A percentile compares a stretch with the other conserved stretches of the same genome.
phyloP scores from a whole-genome alignment of 2,113 vertebrate genomes.

The Leptosomus discolor region DNA sequence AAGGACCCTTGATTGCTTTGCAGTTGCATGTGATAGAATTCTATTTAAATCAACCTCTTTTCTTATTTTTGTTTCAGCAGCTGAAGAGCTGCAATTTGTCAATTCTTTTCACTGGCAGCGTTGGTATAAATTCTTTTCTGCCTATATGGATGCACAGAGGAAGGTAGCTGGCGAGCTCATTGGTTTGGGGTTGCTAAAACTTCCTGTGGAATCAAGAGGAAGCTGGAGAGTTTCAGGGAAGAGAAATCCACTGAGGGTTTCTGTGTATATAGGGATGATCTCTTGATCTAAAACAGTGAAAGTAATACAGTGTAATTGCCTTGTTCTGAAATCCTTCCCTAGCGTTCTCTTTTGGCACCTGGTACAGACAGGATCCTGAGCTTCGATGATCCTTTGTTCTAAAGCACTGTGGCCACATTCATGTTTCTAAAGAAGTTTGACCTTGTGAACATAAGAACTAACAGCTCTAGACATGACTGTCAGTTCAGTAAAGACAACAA shows the following conservation, averaged over 20 bases:
- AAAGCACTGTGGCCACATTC: neutral
- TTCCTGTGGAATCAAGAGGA: neutral
- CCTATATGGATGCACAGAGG: neutral
- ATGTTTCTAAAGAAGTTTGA: neutral
- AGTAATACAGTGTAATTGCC: neutral
- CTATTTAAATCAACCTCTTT: slow-evolving; percentile 36
- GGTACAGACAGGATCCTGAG: neutral
- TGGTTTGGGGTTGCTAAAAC: neutral
- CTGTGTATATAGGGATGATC: neutral
- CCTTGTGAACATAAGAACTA: neutral
- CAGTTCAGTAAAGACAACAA: neutral
- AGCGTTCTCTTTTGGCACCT: neutral
- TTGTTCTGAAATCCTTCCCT: neutral
- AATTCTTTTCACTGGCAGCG: neutral
- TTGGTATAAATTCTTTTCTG: neutral
- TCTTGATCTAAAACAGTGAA: neutral
- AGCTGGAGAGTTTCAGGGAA: neutral
- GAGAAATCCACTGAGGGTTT: neutral
- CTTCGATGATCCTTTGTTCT: neutral
- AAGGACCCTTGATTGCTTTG: neutral
- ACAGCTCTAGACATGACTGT: neutral
- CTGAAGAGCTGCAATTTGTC: slow-evolving; percentile 39
- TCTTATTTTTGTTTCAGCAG: neutral
- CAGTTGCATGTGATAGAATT: neutral
- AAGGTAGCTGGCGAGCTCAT: neutral